Evolutionary conservation across 2,888 invertebrate species (phyloP).

Genomic region (Sinelater perroti): DNA sequence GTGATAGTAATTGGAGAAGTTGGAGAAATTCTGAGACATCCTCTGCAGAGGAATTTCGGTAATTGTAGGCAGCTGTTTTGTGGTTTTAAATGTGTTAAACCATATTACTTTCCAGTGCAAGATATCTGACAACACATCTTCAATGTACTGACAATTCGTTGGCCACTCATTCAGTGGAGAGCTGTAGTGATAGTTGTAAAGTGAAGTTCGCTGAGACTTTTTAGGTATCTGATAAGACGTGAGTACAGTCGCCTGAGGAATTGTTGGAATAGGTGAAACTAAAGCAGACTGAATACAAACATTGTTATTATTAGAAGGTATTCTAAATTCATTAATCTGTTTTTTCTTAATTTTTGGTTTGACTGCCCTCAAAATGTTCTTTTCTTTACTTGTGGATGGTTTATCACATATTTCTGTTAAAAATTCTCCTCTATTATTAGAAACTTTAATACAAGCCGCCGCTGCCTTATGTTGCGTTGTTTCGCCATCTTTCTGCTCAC

Average conservation of each 20-base stretch:
- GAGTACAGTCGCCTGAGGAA: too few relatives aligned
- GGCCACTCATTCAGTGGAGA: too few relatives aligned
- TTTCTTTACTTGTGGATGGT: constrained; percentile 6
- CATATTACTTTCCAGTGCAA: constrained; percentile 73
- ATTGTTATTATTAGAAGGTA: too few relatives aligned
- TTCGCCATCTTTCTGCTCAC: constrained; percentile 38
- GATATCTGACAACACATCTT: constrained; percentile 66
- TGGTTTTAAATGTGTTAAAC: constrained; percentile 62
- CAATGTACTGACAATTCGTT: constrained; percentile 45
- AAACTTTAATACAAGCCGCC: constrained; percentile 53
- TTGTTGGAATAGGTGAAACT: too few relatives aligned
- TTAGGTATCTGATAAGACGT: background rate
- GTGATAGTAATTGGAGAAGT: constrained; percentile 68
- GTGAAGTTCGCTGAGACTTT: too few relatives aligned
- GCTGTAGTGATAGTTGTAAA: too few relatives aligned
- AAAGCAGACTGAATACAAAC: too few relatives aligned
- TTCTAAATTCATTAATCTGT: too few relatives aligned
- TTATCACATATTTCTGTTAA: constrained; percentile 26
- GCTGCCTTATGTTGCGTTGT: constrained; percentile 47
- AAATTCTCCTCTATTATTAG: constrained; percentile 42
- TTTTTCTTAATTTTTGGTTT: too few relatives aligned
- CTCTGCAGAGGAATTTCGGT: constrained; percentile 62
- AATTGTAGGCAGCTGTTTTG: constrained; percentile 64
- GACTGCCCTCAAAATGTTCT: too few relatives aligned
- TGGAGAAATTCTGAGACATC: constrained; percentile 66